phyloP scores from a whole-genome alignment of 2,888 invertebrate species.

The Cryptocephalus primarius region DNA sequence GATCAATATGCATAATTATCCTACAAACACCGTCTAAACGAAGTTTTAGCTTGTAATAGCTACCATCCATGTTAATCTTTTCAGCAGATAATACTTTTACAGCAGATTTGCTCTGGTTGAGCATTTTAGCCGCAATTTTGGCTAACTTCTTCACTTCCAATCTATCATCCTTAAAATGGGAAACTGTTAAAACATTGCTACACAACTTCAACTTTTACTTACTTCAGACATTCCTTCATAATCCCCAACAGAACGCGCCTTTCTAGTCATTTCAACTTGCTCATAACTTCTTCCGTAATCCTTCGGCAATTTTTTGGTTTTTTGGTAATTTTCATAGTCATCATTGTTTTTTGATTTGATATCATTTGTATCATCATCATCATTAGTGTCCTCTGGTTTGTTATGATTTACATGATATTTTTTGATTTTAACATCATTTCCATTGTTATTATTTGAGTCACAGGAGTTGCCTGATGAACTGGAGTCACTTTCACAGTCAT shows the following conservation, averaged over 20 bases:
- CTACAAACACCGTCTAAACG: slow-evolving; percentile 45
- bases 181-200: background rate
- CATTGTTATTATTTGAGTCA: no score
- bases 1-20: slow-evolving; percentile 34
- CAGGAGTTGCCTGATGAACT: no score
- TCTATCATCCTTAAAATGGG: slow-evolving; percentile 2
- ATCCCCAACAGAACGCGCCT: background rate
- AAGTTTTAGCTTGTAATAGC: slow-evolving; percentile 34
- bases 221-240: background rate
- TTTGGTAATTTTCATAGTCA: slow-evolving; percentile 1
- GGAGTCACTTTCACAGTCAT: no score
- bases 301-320: no score
- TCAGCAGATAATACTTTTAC: slow-evolving; percentile 38
- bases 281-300: slow-evolving; percentile 3
- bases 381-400: background rate
- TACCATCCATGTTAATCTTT: slow-evolving; percentile 28
- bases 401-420: no score
- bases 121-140: slow-evolving; percentile 34
- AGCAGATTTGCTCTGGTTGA: slow-evolving; percentile 36
- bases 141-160: slow-evolving; percentile 27
- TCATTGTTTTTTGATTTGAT: background rate
- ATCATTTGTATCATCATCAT: background rate
- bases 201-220: background rate
- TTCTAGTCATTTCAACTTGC: background rate
- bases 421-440: no score